phyloP scores from a whole-genome alignment of 2,113 vertebrate species.

The Fulmarus glacialis region DNA sequence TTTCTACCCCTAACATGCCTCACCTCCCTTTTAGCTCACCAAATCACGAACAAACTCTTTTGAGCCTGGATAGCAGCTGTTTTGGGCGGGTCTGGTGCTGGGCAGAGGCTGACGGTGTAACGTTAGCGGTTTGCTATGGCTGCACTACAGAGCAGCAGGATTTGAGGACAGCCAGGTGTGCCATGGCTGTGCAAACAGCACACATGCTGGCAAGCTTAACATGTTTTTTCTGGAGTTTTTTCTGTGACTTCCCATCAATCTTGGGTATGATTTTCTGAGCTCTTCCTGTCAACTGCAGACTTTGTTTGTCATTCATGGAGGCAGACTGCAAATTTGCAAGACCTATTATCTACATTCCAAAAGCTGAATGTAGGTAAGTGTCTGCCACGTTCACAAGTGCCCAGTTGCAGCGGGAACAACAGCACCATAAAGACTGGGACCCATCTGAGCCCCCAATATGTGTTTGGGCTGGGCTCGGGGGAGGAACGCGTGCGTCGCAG shows the following conservation, averaged over 20 bases:
- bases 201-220: fast-evolving
- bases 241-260: background rate
- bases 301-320: background rate
- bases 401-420: fast-evolving
- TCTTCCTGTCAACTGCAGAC: background rate
- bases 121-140: fast-evolving
- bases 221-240: background rate
- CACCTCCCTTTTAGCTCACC: background rate
- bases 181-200: background rate
- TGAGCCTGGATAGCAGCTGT: background rate
- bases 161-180: background rate
- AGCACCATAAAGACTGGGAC: background rate
- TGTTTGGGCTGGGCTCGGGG: background rate
- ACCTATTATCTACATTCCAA: background rate
- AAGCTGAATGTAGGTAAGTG: background rate
- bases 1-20: background rate
- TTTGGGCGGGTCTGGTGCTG: background rate
- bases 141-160: background rate
- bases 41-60: background rate
- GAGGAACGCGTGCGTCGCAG: fast-evolving
- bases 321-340: background rate
- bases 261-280: background rate
- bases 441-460: fast-evolving
- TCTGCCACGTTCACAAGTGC: background rate
- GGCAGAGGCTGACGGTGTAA: background rate